Conservation (phyloP, 2,113 vertebrate species). For the Stomatorhinus ivindoensis region DNA sequence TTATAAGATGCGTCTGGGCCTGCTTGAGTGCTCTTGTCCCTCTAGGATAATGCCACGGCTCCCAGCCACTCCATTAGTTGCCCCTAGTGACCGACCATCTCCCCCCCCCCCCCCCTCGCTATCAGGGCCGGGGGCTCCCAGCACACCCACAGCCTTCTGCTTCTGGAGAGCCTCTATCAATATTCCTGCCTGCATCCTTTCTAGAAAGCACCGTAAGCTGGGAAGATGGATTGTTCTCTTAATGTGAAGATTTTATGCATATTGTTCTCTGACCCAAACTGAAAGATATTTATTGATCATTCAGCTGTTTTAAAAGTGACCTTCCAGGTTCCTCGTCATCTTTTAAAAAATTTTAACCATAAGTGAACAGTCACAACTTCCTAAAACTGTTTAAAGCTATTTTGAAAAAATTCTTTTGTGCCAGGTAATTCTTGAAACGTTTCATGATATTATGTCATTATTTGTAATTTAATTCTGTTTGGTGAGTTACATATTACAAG, state of each 20-base stretch:
- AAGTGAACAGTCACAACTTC: not conserved
- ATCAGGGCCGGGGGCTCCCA: conserved; percentile 63
- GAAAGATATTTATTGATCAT: not conserved
- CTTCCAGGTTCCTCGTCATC: not conserved
- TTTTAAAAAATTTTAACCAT: not conserved
- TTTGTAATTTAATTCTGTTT: not conserved
- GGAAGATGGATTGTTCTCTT: not conserved
- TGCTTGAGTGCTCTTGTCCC: conserved; percentile 86
- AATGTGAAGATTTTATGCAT: not conserved
- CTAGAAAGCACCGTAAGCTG: not conserved
- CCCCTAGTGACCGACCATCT: conserved; percentile 81
- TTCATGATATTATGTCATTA: not conserved
- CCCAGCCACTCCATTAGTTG: conserved; percentile 97
- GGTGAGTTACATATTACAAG: not conserved
- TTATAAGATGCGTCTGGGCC: conserved; percentile 70
- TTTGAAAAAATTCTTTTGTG: not conserved
- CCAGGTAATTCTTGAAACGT: not conserved
- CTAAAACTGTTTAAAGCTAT: not conserved
- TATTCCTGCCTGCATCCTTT: not conserved
- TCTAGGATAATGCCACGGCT: conserved; percentile 85
- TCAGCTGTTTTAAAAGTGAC: not conserved
- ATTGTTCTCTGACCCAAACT: not conserved
- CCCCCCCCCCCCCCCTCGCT: conserved; percentile 68
- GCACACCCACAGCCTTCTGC: conserved; percentile 30
- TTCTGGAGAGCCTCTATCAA: not conserved